Evolutionary conservation across 2,113 vertebrate genomes (phyloP).

Genomic region (Gambusia holbrooki): DNA sequence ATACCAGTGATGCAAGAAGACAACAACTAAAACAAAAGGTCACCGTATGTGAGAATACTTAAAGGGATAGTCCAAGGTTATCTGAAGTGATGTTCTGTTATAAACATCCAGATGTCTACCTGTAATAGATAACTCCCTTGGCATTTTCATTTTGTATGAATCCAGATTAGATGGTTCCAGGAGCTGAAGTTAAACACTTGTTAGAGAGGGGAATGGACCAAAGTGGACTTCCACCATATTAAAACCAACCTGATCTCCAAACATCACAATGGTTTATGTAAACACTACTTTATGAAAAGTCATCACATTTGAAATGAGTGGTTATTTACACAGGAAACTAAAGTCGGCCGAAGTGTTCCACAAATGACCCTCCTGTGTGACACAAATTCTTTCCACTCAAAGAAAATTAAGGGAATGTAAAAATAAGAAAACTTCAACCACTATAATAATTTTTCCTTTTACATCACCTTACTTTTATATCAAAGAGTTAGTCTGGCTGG

Average conservation of each 20-base stretch:
- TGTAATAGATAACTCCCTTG: background rate
- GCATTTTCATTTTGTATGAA: background rate
- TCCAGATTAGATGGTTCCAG: background rate
- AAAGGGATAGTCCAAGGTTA: background rate
- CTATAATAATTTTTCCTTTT: background rate
- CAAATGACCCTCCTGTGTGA: background rate
- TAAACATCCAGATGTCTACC: background rate
- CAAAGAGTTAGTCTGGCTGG: background rate
- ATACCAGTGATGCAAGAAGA: slow-evolving; percentile 49
- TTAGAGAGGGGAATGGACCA: too few relatives aligned
- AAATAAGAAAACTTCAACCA: background rate
- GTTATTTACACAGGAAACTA: background rate
- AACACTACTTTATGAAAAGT: background rate
- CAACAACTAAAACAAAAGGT: slow-evolving; percentile 46
- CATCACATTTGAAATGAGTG: background rate
- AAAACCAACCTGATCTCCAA: background rate
- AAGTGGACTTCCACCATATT: too few relatives aligned
- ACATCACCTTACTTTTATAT: background rate
- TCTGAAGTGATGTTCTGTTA: background rate
- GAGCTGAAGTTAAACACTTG: background rate
- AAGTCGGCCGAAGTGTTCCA: background rate
- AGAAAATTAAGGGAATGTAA: too few relatives aligned
- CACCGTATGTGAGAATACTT: slow-evolving; percentile 1
- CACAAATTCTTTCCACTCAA: background rate
- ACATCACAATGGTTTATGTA: background rate